Percentiles rank a stretch among this genome's conserved stretches.
Conservation (phyloP, 2,888 invertebrate genomes). For the Erebia ligea region DNA sequence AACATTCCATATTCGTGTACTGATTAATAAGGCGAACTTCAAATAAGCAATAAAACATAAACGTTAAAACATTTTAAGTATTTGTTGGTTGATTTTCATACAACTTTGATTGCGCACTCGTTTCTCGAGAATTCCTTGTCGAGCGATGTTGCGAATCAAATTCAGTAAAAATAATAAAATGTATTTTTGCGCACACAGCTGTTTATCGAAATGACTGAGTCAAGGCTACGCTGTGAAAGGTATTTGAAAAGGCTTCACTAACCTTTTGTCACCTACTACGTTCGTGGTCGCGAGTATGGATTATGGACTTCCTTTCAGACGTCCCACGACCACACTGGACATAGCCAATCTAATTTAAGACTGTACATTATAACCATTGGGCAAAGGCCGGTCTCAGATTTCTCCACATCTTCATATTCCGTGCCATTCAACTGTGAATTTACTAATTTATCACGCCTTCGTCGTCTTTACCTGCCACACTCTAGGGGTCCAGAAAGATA, state of each 20-base stretch:
- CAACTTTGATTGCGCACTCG: conserved; percentile 63
- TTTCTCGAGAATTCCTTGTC: conserved; percentile 67
- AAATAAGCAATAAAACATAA: conserved; percentile 9
- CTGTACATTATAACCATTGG: too few relatives aligned
- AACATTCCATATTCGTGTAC: conserved; percentile 7
- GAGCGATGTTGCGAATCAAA: conserved; percentile 52
- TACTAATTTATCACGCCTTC: too few relatives aligned
- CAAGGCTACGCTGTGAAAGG: conserved; percentile 39
- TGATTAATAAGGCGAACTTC: conserved; percentile 5
- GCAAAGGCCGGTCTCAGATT: too few relatives aligned
- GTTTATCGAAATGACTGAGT: conserved; percentile 40
- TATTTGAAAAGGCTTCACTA: conserved; percentile 39
- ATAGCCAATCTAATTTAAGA: too few relatives aligned
- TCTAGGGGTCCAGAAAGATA: too few relatives aligned
- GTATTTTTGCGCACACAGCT: conserved; percentile 30
- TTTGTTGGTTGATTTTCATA: conserved; percentile 38
- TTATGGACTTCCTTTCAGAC: background rate
- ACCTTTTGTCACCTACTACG: conserved; percentile 28
- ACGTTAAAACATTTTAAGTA: conserved; percentile 11
- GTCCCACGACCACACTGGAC: too few relatives aligned
- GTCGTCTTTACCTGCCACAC: too few relatives aligned
- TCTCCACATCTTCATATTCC: too few relatives aligned
- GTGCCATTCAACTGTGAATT: too few relatives aligned
- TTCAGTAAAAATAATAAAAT: conserved; percentile 44
- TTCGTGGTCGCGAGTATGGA: conserved; percentile 20